Evolutionary conservation across 2,797 vertebrate genomes (phyloP).

Genomic region (Neostethus bicornis): DNA sequence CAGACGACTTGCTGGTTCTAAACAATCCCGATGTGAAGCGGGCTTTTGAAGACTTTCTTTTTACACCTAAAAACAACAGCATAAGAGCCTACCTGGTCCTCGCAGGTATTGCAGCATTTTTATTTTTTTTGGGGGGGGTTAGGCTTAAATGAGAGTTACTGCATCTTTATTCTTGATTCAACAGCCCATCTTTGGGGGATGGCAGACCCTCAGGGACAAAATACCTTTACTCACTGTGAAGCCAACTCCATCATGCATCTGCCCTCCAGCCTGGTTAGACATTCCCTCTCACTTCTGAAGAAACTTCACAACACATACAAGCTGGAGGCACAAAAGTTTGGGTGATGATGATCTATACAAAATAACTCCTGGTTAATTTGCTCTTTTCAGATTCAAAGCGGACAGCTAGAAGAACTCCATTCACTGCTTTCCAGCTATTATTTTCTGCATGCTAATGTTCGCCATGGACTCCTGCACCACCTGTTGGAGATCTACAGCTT

Average conservation of each 20-base stretch:
- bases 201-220: constrained; percentile 75
- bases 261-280: constrained; percentile 82
- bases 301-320: not conserved
- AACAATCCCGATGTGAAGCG: constrained; percentile 76
- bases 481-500: constrained; percentile 79
- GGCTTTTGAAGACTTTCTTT: constrained; percentile 79
- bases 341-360: not conserved
- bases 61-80: constrained; percentile 66
- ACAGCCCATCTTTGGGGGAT: constrained; percentile 79
- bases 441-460: constrained; percentile 83
- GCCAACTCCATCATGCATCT: constrained; percentile 79
- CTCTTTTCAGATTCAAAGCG: constrained; percentile 73
- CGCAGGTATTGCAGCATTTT: constrained; percentile 69
- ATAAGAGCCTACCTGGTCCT: constrained; percentile 78
- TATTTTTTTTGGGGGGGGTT: no score
- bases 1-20: constrained; percentile 77
- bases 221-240: constrained; percentile 81
- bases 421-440: constrained; percentile 81
- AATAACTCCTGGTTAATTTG: constrained; percentile 4
- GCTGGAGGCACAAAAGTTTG: not conserved
- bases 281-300: not conserved
- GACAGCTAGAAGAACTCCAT: constrained; percentile 64
- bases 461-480: constrained; percentile 76
- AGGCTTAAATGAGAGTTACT: fast-evolving
- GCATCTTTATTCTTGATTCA: not conserved